These are phyloP conservation scores for Tamandua tetradactyla DNA, from an alignment of 2,797 vertebrate species.

Conservation along the genomic window DNA sequence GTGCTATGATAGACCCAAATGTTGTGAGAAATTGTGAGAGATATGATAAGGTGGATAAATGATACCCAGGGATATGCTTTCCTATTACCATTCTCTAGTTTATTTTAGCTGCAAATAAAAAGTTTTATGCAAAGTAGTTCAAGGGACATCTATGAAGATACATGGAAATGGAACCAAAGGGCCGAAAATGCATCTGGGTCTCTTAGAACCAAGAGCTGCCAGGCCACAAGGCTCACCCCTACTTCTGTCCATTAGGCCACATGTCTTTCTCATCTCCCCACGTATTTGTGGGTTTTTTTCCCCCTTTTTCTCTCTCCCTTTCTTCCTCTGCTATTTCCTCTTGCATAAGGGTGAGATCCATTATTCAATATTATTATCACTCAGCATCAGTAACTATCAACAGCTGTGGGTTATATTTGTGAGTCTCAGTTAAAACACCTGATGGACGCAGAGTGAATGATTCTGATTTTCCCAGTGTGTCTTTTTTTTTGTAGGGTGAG, in stretches of 20 bases:
- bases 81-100: not conserved
- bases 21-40: not conserved
- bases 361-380: not conserved
- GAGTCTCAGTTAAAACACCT: not conserved
- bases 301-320: not conserved
- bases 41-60: not conserved
- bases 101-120: not conserved
- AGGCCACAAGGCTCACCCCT: not conserved
- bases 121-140: not conserved
- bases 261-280: not conserved
- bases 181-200: not conserved
- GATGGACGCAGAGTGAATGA: not conserved
- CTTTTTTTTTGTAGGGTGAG: not conserved
- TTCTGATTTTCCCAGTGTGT: not conserved
- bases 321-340: not conserved
- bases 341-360: not conserved
- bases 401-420: accelerated
- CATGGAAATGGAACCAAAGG: not conserved
- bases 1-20: not conserved
- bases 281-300: not conserved
- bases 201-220: not conserved
- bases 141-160: not conserved
- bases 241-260: not conserved
- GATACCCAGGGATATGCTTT: not conserved
- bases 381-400: not conserved